Conservation (phyloP, 1,140 invertebrate species). For the Drosophila nigromelanica region DNA sequence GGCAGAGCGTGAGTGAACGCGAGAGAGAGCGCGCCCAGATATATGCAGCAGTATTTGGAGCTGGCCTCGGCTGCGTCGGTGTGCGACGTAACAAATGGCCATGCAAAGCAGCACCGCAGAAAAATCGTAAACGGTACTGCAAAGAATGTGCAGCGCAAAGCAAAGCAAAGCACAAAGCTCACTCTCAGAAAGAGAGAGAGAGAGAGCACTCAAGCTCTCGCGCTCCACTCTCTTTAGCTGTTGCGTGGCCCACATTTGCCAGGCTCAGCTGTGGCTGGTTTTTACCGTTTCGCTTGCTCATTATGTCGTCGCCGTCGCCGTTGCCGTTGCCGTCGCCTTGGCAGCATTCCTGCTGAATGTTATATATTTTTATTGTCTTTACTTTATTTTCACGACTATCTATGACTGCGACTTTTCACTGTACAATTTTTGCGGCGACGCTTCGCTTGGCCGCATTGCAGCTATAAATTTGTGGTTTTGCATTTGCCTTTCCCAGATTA, state of each 20-base stretch:
- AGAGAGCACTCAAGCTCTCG: background rate
- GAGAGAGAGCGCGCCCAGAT: conserved; percentile 29
- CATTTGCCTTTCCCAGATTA: conserved; percentile 69
- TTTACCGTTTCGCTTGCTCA: conserved; percentile 60
- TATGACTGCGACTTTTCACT: conserved; percentile 58
- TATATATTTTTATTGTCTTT: conserved; percentile 79
- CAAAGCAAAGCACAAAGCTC: conserved; percentile 43
- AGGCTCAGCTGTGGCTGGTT: conserved; percentile 54
- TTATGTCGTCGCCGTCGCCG: conserved; percentile 36
- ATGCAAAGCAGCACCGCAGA: conserved; percentile 65
- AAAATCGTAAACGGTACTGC: conserved; percentile 68
- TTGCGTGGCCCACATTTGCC: conserved; percentile 64
- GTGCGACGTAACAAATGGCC: conserved; percentile 65
- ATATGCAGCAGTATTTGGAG: conserved; percentile 55
- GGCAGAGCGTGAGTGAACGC: conserved; percentile 9
- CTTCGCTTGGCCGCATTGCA: conserved; percentile 75
- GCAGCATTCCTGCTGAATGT: conserved; percentile 64
- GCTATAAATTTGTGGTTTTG: conserved; percentile 80
- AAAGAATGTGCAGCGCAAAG: conserved; percentile 73
- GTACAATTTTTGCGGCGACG: conserved; percentile 51
- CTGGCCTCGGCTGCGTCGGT: conserved; percentile 34
- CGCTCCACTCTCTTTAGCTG: conserved; percentile 3
- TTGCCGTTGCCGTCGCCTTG: conserved; percentile 45
- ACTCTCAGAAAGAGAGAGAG: background rate
- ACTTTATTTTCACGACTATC: conserved; percentile 62